phyloP scores from a whole-genome alignment of 2,888 invertebrate species.

The Acrobasis consociella region DNA sequence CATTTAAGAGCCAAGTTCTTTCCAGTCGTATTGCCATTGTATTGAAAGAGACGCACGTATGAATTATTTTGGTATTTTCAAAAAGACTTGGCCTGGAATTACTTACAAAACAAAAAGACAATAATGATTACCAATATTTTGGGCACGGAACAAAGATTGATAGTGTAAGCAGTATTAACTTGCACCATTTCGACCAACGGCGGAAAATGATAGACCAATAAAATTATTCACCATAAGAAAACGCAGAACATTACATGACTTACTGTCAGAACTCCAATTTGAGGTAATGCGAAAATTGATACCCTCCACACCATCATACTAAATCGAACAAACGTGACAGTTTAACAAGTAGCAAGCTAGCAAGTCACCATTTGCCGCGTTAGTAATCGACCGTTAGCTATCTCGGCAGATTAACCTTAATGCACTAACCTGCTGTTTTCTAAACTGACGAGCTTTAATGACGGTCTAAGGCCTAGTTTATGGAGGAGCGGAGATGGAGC shows the following conservation, averaged over 20 bases:
- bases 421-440: slow-evolving; percentile 14
- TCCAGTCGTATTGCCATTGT: too few relatives aligned
- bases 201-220: not conserved
- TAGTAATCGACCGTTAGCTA: slow-evolving; percentile 19
- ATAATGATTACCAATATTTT: too few relatives aligned
- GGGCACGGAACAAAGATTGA: too few relatives aligned
- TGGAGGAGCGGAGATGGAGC: not conserved
- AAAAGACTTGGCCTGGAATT: too few relatives aligned
- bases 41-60: too few relatives aligned
- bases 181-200: too few relatives aligned
- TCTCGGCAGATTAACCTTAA: slow-evolving; percentile 23
- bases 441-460: slow-evolving; percentile 4
- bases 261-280: not conserved
- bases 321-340: slow-evolving; percentile 10
- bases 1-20: too few relatives aligned
- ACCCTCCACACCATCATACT: not conserved
- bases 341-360: slow-evolving; percentile 5
- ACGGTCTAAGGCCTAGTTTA: not conserved
- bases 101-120: too few relatives aligned
- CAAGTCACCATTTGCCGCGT: not conserved
- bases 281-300: slow-evolving; percentile 10
- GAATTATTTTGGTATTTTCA: too few relatives aligned
- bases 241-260: not conserved
- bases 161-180: too few relatives aligned
- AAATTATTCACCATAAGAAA: not conserved